Evolutionary conservation across 2,797 vertebrate genomes (phyloP), one percentile per base, ranked within the genome.

Genomic region (Sebastiscus tertius): DNA sequence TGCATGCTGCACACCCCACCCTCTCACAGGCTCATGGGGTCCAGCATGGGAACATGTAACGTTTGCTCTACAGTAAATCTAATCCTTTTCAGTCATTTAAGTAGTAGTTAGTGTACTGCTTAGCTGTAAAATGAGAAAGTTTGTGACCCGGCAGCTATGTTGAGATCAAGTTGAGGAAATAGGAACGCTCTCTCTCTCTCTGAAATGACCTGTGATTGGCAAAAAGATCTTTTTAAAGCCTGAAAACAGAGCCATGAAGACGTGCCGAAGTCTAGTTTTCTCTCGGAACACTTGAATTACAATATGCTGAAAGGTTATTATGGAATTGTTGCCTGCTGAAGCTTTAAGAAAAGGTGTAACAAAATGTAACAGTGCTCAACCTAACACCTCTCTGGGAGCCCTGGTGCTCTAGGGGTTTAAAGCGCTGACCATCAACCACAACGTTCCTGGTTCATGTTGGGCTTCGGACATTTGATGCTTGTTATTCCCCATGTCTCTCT

Each of bases 111-210:
- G 42, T 46, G 42, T 46, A 46, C 42, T 46, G 46, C 20, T 49
- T 49, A 49, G 18, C 46, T 49, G 46, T 49, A 49, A 49, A 49
- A 49, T 20, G 1, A 20, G 46, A 20, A 49, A 49, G 46, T 46
- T 46, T 46, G 42, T 46, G 42, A 46, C 42, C 1, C 0, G 0
- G 42, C 16, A 46, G 16, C 16, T 1, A 18, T 46, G 46, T 0
- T 49, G 18, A 49, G 46, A 49, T 49, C 46, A 20, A 3, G 46
- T 49, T 49, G 46, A 49, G 46, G 46, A 49, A 49, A 16, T 46
- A 0, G 42, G 42, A 46, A 46, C 6, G 29, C 29, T 29, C 29
- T 29, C 42, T 24, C 42, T 24, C 24, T 46, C 42, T 49, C 46
- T 49, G 46, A 49, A 49, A 49, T 49, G 1, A 49, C 46, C 18